phyloP scores from a whole-genome alignment of 1,140 invertebrate genomes.

The Akabosia matsudoensis region DNA sequence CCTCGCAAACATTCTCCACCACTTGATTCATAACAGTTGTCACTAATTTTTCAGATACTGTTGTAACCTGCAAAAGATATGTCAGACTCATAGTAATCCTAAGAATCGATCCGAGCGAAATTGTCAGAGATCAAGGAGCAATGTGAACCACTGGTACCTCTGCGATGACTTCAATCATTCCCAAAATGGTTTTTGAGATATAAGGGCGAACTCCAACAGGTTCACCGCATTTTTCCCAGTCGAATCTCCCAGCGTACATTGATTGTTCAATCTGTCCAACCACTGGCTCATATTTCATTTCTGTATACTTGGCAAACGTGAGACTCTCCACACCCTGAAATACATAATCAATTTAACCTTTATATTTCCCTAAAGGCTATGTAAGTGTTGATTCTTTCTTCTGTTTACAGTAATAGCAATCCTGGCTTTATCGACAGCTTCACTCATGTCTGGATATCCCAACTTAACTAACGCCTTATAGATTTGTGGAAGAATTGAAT shows the following conservation, averaged over 20 bases:
- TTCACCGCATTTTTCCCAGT: conserved; percentile 73
- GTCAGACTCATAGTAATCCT: background rate
- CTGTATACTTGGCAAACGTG: conserved; percentile 63
- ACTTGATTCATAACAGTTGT: conserved; percentile 75
- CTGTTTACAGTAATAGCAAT: conserved; percentile 56
- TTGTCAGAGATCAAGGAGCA: background rate
- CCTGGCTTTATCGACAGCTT: conserved; percentile 59
- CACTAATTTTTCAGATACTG: conserved; percentile 73
- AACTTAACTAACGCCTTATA: conserved; percentile 61
- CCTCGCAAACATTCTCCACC: conserved; percentile 85
- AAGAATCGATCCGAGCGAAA: background rate
- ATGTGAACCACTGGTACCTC: conserved; percentile 66
- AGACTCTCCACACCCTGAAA: conserved; percentile 42
- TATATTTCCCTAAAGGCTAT: no score
- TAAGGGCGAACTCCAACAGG: conserved; percentile 79
- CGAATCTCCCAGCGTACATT: conserved; percentile 86
- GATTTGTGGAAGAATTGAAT: conserved; percentile 68
- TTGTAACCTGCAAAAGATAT: conserved; percentile 61
- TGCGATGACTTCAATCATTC: conserved; percentile 86
- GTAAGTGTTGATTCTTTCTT: conserved; percentile 16
- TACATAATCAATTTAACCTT: no score
- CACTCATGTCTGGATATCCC: conserved; percentile 68
- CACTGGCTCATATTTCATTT: conserved; percentile 86
- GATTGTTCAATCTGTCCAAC: conserved; percentile 90
- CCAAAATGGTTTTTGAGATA: conserved; percentile 86